Conservation (phyloP, 2,888 invertebrate species). For the Cartodere bifasciata region DNA sequence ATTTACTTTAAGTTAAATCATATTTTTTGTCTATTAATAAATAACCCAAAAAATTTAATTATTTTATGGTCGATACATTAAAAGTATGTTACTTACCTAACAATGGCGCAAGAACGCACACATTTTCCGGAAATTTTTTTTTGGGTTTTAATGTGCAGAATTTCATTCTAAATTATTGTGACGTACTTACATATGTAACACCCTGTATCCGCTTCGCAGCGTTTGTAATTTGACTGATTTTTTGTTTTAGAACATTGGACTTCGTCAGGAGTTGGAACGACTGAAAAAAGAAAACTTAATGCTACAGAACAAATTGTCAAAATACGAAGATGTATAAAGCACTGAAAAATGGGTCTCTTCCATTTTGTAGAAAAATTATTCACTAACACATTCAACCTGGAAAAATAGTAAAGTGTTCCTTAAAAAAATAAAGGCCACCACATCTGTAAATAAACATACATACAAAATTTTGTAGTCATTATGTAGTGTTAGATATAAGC, state of each 20-base stretch:
- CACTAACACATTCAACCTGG: constrained; percentile 14
- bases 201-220: too few relatives aligned
- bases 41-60: too few relatives aligned
- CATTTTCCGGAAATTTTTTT: too few relatives aligned
- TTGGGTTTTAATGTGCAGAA: too few relatives aligned
- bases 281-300: constrained; percentile 85
- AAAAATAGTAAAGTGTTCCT: constrained; percentile 25
- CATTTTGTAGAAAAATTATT: constrained; percentile 11
- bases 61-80: too few relatives aligned
- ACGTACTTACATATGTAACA: too few relatives aligned
- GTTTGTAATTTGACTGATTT: too few relatives aligned
- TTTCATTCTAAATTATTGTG: too few relatives aligned
- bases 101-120: too few relatives aligned
- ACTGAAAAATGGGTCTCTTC: constrained; percentile 9
- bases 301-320: constrained; percentile 78
- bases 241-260: constrained; percentile 63
- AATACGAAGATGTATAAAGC: constrained; percentile 69
- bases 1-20: too few relatives aligned
- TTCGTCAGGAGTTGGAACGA: constrained; percentile 81
- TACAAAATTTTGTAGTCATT: constrained; percentile 34
- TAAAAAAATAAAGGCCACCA: constrained; percentile 31
- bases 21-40: too few relatives aligned
- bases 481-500: constrained; percentile 34
- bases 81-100: too few relatives aligned
- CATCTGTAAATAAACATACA: constrained; percentile 37